phyloP scores from a whole-genome alignment of 53 echinoderm and acorn worm genomes.

The Mesocentrotus franciscanus region DNA sequence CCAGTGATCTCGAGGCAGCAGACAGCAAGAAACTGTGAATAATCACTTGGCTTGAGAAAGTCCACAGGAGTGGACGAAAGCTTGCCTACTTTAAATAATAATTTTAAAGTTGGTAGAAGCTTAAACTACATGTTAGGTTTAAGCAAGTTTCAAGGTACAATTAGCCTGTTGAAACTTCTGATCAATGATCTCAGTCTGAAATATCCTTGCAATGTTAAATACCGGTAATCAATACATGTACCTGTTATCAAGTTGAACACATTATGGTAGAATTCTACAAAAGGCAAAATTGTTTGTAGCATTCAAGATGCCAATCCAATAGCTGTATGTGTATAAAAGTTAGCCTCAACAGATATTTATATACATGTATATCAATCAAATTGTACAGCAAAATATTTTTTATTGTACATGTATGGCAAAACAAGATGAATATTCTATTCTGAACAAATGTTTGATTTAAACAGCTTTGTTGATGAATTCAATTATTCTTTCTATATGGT shows the following conservation, averaged over 20 bases:
- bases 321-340: neutral
- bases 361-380: slow-evolving; percentile 12
- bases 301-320: neutral
- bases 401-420: neutral
- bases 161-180: too few relatives aligned
- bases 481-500: too few relatives aligned
- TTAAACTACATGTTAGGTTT: too few relatives aligned
- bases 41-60: too few relatives aligned
- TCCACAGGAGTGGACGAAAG: too few relatives aligned
- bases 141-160: too few relatives aligned
- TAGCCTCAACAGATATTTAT: neutral
- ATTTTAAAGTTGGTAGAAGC: too few relatives aligned
- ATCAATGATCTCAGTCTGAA: too few relatives aligned
- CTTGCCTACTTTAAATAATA: too few relatives aligned
- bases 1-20: too few relatives aligned
- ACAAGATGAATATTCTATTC: neutral
- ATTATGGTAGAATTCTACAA: neutral
- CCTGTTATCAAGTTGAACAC: neutral
- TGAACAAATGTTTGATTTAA: neutral
- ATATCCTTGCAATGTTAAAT: neutral
- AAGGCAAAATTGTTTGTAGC: neutral
- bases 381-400: slow-evolving; percentile 33
- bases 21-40: too few relatives aligned
- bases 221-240: neutral
- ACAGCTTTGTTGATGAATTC: neutral